Evolutionary conservation across 1,140 invertebrate species (phyloP), one percentile per base, ranked within the genome.

Genomic region (Mamestra configurata): DNA sequence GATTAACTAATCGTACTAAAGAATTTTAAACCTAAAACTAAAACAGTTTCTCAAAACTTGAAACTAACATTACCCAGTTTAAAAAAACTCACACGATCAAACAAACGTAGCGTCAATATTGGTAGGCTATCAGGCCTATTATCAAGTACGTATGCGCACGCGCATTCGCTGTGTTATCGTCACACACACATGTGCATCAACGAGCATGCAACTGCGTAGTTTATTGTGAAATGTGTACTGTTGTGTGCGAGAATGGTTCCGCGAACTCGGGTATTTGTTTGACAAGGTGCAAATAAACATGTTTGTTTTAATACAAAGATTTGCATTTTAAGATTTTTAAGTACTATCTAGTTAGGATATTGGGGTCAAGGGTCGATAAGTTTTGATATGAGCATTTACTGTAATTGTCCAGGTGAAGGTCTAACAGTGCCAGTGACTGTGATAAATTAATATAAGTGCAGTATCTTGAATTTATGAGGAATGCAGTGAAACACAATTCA

Each of bases 161-260:
- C 76, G 79, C 81, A 82, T 82, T 80, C 78, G 35, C 46, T 77
- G 59, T 79, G 61, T 49, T 80, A 79, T 82, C 73, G 66, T 78
- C 77, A 76, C 82, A 80, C 82, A 80, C 53, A 80, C 71, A 75
- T 59, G 55, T 59, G 35, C 55, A 13, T n/a, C 71, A 49, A 20
- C 57, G 57, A 78, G 61, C 61, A 78, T 83, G 83, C 82, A 84
- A 88, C 85, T 88, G 87, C 85, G 87, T 85, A 88, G 85, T 82
- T 86, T 79, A 80, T 72, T 79, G 79, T 70, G 80, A 86, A 84
- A 82, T 71, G 53, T n/a, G 73, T 64, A 64, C 59, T 77, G 68
- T 75, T 72, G 66, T 79, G 72, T 77, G 77, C 53, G 70, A 61
- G 77, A 79, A 55, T 40, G 35, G 64, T 71, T 59, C 71, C 18